Conservation (phyloP, 2,888 invertebrate genomes). For the Cancer borealis region DNA sequence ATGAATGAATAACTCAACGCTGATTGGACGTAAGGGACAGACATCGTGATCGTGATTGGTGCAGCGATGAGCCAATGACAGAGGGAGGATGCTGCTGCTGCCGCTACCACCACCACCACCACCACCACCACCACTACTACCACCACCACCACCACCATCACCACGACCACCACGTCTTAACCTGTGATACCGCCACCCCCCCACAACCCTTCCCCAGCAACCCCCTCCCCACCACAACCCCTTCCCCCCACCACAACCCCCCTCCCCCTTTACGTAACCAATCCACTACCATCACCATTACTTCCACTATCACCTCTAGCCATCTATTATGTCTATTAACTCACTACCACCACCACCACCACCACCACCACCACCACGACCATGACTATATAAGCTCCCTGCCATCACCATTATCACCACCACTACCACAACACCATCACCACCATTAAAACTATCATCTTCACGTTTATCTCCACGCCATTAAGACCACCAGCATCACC, state of each 20-base stretch:
- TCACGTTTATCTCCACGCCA: too few species aligned
- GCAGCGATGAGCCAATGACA: too few species aligned
- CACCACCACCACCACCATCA: background rate
- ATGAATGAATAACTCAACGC: too few species aligned
- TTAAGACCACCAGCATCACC: too few species aligned
- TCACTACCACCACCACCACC: background rate
- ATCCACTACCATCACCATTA: background rate
- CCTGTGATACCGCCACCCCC: too few species aligned
- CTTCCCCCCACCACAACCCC: too few species aligned
- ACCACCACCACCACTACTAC: background rate
- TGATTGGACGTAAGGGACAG: too few species aligned
- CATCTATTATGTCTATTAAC: background rate
- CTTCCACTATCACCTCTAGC: background rate
- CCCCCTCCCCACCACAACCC: background rate
- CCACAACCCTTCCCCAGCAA: background rate
- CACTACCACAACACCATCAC: background rate
- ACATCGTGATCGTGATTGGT: too few species aligned
- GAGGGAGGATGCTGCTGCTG: too few species aligned
- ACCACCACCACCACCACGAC: slow-evolving; percentile 2
- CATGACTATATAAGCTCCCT: background rate
- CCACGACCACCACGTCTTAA: background rate
- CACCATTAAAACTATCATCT: background rate
- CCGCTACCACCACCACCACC: too few species aligned
- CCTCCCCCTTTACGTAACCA: too few species aligned
- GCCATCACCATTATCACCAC: background rate